Evolutionary conservation across 1,140 invertebrate species (phyloP).

Genomic region (Propsilocerus akamusi): DNA sequence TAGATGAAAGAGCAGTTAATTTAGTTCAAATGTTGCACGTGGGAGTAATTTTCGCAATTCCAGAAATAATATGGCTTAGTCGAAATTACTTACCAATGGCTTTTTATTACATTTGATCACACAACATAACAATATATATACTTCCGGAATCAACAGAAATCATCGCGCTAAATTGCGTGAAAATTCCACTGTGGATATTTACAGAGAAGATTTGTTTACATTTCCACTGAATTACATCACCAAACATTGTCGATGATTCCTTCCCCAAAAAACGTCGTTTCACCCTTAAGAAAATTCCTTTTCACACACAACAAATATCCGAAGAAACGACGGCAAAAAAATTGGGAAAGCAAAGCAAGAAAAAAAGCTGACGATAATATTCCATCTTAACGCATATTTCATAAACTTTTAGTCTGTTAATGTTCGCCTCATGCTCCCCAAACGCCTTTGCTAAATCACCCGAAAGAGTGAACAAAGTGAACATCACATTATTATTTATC

Average conservation of each 20-base stretch:
- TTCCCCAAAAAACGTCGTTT: not conserved
- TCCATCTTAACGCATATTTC: not conserved
- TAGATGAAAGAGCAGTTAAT: conserved; percentile 1
- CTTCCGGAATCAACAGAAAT: too few species aligned
- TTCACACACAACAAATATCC: not conserved
- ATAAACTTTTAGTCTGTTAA: not conserved
- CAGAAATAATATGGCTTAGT: not conserved
- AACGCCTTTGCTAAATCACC: not conserved
- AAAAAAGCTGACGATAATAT: not conserved
- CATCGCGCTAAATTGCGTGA: too few species aligned
- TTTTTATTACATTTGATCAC: not conserved
- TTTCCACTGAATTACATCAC: not conserved
- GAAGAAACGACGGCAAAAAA: not conserved
- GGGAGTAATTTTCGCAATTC: not conserved
- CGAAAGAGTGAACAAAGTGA: conserved; percentile 1
- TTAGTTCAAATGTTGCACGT: not conserved
- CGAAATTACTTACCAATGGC: not conserved
- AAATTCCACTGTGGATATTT: too few species aligned
- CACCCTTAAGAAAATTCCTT: not conserved
- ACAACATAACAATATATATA: not conserved
- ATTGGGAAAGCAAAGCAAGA: not conserved
- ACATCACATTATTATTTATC: conserved; percentile 3
- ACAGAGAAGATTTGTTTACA: not conserved
- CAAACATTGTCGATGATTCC: not conserved
- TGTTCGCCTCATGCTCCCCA: not conserved